Base-by-base conservation (phyloP, 2,888 invertebrate genomes). In the Anticlea derivata region DNA sequence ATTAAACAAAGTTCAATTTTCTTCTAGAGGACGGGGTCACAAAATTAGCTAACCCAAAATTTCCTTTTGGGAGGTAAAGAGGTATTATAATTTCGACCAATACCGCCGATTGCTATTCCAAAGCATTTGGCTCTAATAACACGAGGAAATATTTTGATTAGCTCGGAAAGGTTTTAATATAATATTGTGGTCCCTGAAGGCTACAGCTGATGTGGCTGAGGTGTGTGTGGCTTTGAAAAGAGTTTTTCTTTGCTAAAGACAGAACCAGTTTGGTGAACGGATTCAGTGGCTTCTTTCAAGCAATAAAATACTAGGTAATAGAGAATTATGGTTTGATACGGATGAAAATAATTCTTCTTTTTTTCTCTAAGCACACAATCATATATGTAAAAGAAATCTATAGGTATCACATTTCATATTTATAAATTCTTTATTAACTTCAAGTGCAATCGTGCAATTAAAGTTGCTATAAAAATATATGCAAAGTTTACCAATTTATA, bases 41-140 rank as follows among this genome's bases (percentile, higher is more conserved):
- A 34, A 35, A 44, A 44, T 45, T 45, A 22, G 7, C 27, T 45
- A 35, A 8, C 31, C 12, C 41, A 34, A n/a, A n/a, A n/a, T 37
- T 22, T 23, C 24, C 34, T 13, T 6, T 5, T 6, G 20, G 26
- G 24, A 33, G 7, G 27, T 22, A 44, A 26, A 27, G 27, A 39
- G 39, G 39, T 34, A 31, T 43, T 33, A 26, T 13, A 35, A 27
- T 34, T 44, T 35, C 34, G 27, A 17, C 12, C 11, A n/a, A 10
- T 35, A 45, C 27, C 35, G 27, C 27, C 35, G 27, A 45, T 74
- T 71, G 70, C 65, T 75, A 77, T 77, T 78, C 73, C 68, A 66
- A 67, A 62, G 61, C 64, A 69, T 73, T 72, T 73, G 61, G 56
- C 59, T 47, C 58, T 26, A 35, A 45, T n/a, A 27, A 27, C 26